Percentiles rank a stretch among this genome's conserved stretches.
Conservation (phyloP, 2,888 invertebrate species). For the Tetanocera ferruginea region DNA sequence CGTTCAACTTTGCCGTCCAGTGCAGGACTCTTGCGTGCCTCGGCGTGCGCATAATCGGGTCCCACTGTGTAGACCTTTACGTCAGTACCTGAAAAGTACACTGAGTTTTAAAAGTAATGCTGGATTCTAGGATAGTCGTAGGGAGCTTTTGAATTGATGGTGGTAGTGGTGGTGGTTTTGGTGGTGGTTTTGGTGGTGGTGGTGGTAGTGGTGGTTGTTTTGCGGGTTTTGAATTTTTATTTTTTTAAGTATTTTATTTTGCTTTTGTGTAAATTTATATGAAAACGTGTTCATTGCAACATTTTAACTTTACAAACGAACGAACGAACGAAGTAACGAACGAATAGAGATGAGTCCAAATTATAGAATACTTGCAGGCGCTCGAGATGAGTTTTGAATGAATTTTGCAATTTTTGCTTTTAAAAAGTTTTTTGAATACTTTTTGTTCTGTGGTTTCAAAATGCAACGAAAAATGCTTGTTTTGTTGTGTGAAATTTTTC, state of each 20-base stretch:
- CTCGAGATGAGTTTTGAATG: constrained; percentile 33
- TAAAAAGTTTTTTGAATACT: constrained; percentile 30
- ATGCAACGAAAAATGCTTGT: constrained; percentile 28
- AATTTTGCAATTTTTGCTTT: constrained; percentile 6
- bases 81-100: constrained; percentile 75
- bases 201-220: constrained; percentile 28
- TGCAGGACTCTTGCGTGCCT: constrained; percentile 98
- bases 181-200: constrained; percentile 24
- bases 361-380: constrained; percentile 33
- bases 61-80: constrained; percentile 97
- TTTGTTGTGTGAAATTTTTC: constrained; percentile 24
- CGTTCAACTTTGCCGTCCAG: constrained; percentile 98
- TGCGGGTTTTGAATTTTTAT: constrained; percentile 26
- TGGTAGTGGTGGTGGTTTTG: constrained; percentile 23
- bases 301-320: constrained; percentile 33
- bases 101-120: constrained; percentile 71
- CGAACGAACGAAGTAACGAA: constrained; percentile 42
- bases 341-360: constrained; percentile 34
- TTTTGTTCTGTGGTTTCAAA: constrained; percentile 1
- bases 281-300: constrained; percentile 38
- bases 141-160: constrained; percentile 53
- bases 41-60: constrained; percentile 99
- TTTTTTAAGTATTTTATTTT: constrained; percentile 23
- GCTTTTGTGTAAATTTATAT: constrained; percentile 21
- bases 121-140: constrained; percentile 65